Base-by-base conservation (phyloP, 1,140 invertebrate genomes). In the Bombus sylvicola region DNA sequence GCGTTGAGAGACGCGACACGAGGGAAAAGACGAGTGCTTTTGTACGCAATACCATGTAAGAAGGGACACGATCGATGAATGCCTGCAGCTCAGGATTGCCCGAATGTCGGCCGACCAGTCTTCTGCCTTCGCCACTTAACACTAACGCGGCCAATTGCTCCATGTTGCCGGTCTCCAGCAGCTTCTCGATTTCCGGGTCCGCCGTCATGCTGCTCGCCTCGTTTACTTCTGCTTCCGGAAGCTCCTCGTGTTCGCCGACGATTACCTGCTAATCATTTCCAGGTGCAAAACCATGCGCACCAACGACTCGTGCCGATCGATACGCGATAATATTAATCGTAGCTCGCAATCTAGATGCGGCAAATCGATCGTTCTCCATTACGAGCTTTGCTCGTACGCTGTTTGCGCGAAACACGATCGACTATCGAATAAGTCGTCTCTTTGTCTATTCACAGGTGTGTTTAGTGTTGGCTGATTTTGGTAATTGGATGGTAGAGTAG, bases 121-220 rank as follows among this genome's bases (percentile, higher is more conserved):
- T 96, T 82, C 97, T 96, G 0, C 98, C 98, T 91, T 98, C 97
- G 5, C 98, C 98, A 85, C 98, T 98, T 13, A 99, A 95, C 3
- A 99, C 98, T 88, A 98, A 95, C 79, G 97, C 96, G n/a, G 98
- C 98, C 89, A 99, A 95, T 95, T 98, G 97, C 93, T 98, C 98
- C 96, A 99, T 97, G 90, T 98, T 98, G 9, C 97, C 98, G 69
- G 96, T 96, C 89, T 97, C 96, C 34, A 98, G 96, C 85, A 97
- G 95, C 81, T 95, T 94, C 34, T 95, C 95, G 22, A 97, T 95
- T 90, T 97, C 96, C 41, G 94, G 92, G 82, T 97, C 96, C 77
- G 95, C 90, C 18, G 83, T 87, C 89, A 91, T 91, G 53, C 85
- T 89, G 31, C 43, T n/a, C n/a, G n/a, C 90, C 12, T 93, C 93